Evolutionary conservation across 1,140 invertebrate genomes (phyloP).

Genomic region (Drosophila paulistorum): DNA sequence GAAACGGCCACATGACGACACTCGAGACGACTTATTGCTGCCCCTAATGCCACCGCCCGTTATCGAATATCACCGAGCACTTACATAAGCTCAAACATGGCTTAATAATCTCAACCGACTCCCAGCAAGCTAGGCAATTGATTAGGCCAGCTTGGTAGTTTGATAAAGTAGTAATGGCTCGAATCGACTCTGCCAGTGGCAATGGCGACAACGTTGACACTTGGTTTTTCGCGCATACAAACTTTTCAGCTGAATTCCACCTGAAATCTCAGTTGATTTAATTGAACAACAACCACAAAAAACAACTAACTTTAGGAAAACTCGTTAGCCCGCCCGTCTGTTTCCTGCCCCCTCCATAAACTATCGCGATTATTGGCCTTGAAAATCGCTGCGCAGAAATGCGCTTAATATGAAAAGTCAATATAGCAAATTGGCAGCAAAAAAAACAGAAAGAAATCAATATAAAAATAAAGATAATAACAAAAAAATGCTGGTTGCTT

Average conservation of each 20-base stretch:
- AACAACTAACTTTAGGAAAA: constrained; percentile 41
- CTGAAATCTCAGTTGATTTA: constrained; percentile 16
- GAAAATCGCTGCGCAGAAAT: constrained; percentile 78
- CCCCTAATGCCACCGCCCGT: constrained; percentile 46
- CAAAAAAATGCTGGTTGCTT: constrained; percentile 43
- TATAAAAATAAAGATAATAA: constrained; percentile 15
- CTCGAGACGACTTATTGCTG: constrained; percentile 73
- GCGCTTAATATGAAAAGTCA: constrained; percentile 80
- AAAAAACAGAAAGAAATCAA: constrained; percentile 31
- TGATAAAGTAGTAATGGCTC: background rate
- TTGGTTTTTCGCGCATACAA: constrained; percentile 66
- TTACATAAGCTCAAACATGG: constrained; percentile 78
- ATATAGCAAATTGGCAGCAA: constrained; percentile 48
- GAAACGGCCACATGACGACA: constrained; percentile 71
- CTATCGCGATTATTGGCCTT: constrained; percentile 67
- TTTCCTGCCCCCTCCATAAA: background rate
- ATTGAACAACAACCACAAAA: constrained; percentile 29
- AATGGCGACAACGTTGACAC: constrained; percentile 57
- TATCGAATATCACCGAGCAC: constrained; percentile 61
- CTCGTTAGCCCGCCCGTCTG: constrained; percentile 43
- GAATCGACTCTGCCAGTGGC: background rate
- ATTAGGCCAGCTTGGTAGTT: constrained; percentile 53
- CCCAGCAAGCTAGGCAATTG: constrained; percentile 58
- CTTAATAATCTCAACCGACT: constrained; percentile 70
- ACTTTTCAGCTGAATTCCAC: constrained; percentile 52